These are phyloP conservation scores for Rhynchophorus ferrugineus DNA, from an alignment of 1,140 invertebrate genomes.

Conservation along the genomic window DNA sequence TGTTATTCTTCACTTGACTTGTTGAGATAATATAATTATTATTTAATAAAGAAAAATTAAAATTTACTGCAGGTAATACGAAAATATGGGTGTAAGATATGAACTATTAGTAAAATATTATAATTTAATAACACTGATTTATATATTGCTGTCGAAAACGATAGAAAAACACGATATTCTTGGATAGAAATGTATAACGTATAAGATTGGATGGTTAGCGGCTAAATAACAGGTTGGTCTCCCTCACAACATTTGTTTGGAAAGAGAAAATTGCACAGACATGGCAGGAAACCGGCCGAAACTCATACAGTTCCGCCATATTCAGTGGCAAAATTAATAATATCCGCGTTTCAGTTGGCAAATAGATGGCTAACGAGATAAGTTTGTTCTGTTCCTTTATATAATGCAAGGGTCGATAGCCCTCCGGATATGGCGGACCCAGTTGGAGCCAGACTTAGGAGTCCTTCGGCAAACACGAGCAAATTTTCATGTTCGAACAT, in stretches of 20 bases:
- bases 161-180: too few species aligned
- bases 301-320: constrained; percentile 5
- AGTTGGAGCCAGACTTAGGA: background rate
- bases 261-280: background rate
- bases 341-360: constrained; percentile 11
- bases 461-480: background rate
- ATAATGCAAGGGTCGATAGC: background rate
- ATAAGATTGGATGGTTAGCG: too few species aligned
- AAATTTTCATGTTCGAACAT: background rate
- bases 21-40: too few species aligned
- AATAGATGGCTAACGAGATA: constrained; percentile 19
- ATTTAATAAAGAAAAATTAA: too few species aligned
- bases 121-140: too few species aligned
- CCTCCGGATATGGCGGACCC: background rate
- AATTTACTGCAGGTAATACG: too few species aligned
- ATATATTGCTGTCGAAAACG: too few species aligned
- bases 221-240: background rate
- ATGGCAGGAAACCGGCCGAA: background rate
- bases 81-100: too few species aligned
- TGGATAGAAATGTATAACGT: too few species aligned
- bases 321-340: constrained; percentile 14
- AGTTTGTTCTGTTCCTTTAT: constrained; percentile 17
- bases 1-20: too few species aligned
- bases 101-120: too few species aligned
- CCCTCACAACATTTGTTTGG: background rate